Evolutionary conservation across 2,113 vertebrate species (phyloP).

Genomic region (Bungarus multicinctus): DNA sequence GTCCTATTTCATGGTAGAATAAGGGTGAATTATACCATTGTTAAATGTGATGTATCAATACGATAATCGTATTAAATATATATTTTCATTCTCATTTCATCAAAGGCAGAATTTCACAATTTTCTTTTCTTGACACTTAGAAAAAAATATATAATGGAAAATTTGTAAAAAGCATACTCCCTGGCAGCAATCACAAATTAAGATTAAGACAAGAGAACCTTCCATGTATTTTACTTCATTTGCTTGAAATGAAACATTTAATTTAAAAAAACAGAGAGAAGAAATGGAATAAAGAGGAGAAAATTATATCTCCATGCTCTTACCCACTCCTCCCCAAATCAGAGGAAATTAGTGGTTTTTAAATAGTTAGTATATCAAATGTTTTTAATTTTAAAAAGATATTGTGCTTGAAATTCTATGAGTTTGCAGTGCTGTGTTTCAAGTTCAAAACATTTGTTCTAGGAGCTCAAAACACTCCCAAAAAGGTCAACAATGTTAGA

Average conservation of each 20-base stretch:
- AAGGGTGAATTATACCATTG: constrained; percentile 56
- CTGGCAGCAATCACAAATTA: constrained; percentile 32
- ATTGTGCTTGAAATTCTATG: neutral
- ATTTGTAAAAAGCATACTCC: constrained; percentile 37
- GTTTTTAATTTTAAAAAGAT: neutral
- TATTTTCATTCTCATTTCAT: constrained; percentile 54
- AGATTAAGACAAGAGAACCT: neutral
- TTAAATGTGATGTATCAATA: constrained; percentile 51
- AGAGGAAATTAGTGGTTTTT: neutral
- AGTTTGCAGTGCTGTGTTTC: neutral
- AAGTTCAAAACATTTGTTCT: neutral
- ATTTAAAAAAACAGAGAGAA: neutral
- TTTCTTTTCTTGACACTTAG: constrained; percentile 49
- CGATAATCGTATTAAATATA: constrained; percentile 13
- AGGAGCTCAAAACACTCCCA: neutral
- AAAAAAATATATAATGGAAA: constrained; percentile 54
- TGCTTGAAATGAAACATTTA: neutral
- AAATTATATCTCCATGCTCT: neutral
- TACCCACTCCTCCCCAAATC: neutral
- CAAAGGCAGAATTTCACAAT: constrained; percentile 50
- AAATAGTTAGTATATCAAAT: neutral
- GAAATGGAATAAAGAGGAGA: neutral
- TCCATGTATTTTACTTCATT: neutral
- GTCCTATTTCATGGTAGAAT: constrained; percentile 33
- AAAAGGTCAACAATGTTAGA: neutral